Conservation (phyloP, 2,888 invertebrate species). For the Itoplectis maculator region DNA sequence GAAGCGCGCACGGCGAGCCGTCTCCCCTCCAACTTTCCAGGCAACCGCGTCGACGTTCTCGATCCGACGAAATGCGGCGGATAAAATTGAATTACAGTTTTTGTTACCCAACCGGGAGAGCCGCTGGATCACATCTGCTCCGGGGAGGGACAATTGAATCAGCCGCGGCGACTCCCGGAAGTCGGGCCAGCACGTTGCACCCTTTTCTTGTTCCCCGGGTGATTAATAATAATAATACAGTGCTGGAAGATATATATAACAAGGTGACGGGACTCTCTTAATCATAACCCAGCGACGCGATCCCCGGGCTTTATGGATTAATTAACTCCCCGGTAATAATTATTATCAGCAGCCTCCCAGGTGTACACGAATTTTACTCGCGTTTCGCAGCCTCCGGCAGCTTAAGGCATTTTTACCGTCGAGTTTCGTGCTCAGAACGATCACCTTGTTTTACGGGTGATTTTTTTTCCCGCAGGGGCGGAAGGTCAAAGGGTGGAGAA, state of each 20-base stretch:
- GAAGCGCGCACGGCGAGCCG: no score
- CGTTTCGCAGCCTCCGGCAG: neutral
- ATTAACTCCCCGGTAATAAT: constrained; percentile 26
- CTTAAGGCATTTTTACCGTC: constrained; percentile 10
- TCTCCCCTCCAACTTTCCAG: no score
- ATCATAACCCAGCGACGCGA: neutral
- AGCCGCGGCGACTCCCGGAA: neutral
- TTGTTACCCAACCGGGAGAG: no score
- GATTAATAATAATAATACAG: neutral
- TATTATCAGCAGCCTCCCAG: neutral
- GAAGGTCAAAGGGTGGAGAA: neutral
- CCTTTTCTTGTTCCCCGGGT: neutral
- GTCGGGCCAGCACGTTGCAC: neutral
- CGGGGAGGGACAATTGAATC: neutral
- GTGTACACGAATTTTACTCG: neutral
- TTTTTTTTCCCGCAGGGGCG: constrained; percentile 39
- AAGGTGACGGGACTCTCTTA: constrained; percentile 2
- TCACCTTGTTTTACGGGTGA: constrained; percentile 61
- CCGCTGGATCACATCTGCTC: no score
- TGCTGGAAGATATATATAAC: neutral
- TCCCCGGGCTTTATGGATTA: constrained; percentile 1
- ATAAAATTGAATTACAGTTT: no score
- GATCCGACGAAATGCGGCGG: no score
- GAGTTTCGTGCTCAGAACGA: constrained; percentile 39
- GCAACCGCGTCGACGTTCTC: no score